Conservation (phyloP, 2,797 vertebrate genomes). For the Coregonus sp. region DNA sequence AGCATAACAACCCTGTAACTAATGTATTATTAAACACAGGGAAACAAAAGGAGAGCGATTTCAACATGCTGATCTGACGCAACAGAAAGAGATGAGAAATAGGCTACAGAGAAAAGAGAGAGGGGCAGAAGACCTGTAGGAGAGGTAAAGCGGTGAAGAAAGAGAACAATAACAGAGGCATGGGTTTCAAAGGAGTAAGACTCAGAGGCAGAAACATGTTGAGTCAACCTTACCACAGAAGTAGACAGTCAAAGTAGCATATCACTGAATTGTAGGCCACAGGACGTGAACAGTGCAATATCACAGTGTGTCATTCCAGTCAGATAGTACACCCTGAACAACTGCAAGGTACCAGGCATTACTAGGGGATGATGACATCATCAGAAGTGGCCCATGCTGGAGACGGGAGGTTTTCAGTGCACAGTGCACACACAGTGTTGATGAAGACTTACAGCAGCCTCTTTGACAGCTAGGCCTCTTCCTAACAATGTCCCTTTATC, state of each 20-base stretch:
- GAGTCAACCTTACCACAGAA: neutral
- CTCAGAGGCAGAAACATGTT: neutral
- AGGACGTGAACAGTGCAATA: neutral
- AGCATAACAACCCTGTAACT: conserved; percentile 14
- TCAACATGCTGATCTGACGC: conserved; percentile 38
- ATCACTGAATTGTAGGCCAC: neutral
- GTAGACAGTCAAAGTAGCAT: neutral
- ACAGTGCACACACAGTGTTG: neutral
- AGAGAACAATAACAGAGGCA: neutral
- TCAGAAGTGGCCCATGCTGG: neutral
- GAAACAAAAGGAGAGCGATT: conserved; percentile 26
- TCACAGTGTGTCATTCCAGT: neutral
- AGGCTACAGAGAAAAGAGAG: conserved; percentile 16
- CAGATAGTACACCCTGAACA: neutral
- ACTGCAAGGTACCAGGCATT: neutral
- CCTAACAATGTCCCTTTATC: neutral
- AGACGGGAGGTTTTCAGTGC: neutral
- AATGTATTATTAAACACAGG: neutral
- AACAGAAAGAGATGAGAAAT: conserved; percentile 11
- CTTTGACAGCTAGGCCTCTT: neutral
- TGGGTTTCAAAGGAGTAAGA: neutral
- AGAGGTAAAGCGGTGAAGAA: conserved; percentile 14
- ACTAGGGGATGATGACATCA: neutral
- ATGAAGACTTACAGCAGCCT: neutral
- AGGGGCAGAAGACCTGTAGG: conserved; percentile 10